Evolutionary conservation across 2,888 invertebrate genomes (phyloP).

Genomic region (Drosophila helvetica): DNA sequence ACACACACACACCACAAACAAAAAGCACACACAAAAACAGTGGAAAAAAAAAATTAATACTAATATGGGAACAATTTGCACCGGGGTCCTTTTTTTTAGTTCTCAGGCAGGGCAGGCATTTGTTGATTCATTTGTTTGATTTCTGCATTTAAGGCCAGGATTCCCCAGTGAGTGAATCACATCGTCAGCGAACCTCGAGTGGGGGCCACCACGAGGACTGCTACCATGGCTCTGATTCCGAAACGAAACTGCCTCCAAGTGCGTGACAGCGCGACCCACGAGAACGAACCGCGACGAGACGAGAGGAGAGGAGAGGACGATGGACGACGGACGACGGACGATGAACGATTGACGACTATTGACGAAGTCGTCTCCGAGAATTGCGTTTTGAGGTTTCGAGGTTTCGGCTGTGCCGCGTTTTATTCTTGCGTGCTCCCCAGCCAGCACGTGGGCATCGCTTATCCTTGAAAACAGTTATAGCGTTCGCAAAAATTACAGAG

Average conservation of each 20-base stretch:
- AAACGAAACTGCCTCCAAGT: background rate
- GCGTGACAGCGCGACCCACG: slow-evolving; percentile 7
- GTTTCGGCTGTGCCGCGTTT: background rate
- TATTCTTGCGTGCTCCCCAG: slow-evolving; percentile 15
- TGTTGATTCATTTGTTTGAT: slow-evolving; percentile 16
- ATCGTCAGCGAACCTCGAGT: background rate
- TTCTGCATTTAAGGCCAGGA: background rate
- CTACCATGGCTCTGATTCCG: background rate
- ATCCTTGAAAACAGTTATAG: slow-evolving; percentile 76
- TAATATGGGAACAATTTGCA: background rate
- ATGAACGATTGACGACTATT: background rate
- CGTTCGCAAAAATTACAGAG: slow-evolving; percentile 54
- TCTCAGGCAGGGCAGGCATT: slow-evolving; percentile 1
- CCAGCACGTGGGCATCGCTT: slow-evolving; percentile 65
- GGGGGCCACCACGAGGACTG: too few relatives aligned
- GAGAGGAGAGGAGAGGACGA: background rate
- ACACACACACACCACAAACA: background rate
- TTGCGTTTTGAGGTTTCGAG: background rate
- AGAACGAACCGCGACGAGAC: slow-evolving; percentile 2
- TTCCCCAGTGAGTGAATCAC: background rate
- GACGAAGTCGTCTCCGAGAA: slow-evolving; percentile 12
- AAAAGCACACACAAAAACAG: background rate
- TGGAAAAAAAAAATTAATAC: background rate
- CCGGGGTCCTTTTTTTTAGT: background rate
- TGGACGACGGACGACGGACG: background rate